Evolutionary conservation across 2,888 invertebrate species (phyloP).

Genomic region (Drosophila borealis): DNA sequence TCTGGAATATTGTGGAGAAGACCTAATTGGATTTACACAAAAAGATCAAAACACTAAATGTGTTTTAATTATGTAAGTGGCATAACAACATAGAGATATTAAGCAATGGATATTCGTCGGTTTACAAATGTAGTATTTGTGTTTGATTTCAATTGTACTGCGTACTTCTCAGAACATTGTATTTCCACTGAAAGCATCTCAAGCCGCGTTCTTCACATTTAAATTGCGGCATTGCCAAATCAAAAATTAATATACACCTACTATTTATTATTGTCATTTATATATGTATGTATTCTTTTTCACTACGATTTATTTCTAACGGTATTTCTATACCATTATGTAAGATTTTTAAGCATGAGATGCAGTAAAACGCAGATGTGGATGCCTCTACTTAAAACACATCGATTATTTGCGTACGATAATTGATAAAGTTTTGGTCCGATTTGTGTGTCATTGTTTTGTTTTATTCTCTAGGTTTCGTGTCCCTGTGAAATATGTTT

Average conservation of each 20-base stretch:
- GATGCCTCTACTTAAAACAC: too few species aligned
- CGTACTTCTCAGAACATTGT: neutral
- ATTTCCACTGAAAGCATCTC: slow-evolving; percentile 5
- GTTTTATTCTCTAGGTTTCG: neutral
- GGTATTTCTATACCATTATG: too few species aligned
- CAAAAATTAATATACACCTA: too few species aligned
- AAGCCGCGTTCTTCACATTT: neutral
- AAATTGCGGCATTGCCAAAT: too few species aligned
- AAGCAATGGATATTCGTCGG: neutral
- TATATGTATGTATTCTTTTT: too few species aligned
- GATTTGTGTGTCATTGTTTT: slow-evolving; percentile 2
- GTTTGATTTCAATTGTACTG: neutral
- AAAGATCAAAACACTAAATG: neutral
- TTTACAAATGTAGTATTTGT: neutral
- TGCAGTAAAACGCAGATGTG: too few species aligned
- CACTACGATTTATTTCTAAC: too few species aligned
- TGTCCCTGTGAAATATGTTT: slow-evolving; percentile 36
- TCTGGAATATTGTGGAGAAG: neutral
- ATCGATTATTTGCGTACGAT: too few species aligned
- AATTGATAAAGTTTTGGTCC: too few species aligned
- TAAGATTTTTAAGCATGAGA: too few species aligned
- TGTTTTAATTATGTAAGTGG: neutral
- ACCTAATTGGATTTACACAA: neutral
- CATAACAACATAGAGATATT: neutral
- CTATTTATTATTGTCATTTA: too few species aligned